Percentiles rank a stretch among this genome's conserved stretches.
phyloP scores from a whole-genome alignment of 2,888 invertebrate genomes.

The Mayetiola destructor region DNA sequence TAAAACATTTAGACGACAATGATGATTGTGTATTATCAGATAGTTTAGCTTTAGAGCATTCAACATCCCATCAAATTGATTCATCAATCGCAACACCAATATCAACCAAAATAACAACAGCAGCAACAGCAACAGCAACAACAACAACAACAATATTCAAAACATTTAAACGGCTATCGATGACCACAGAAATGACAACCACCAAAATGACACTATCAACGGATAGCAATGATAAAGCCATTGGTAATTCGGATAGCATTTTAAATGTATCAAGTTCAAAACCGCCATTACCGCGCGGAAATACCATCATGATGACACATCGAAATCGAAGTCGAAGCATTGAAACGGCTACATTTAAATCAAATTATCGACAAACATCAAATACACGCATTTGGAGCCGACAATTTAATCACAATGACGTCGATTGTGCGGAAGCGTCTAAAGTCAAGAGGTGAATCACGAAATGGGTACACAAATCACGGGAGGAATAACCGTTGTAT shows the following conservation, averaged over 20 bases:
- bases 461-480: no score
- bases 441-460: constrained; percentile 1
- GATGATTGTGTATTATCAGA: not conserved
- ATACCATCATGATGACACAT: not conserved
- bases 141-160: not conserved
- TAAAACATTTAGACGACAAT: no score
- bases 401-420: constrained; percentile 1
- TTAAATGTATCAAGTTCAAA: constrained; percentile 9
- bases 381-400: not conserved
- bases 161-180: not conserved
- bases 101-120: no score
- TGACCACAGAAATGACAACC: not conserved
- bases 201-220: no score
- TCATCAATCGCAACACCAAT: not conserved
- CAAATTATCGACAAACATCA: not conserved
- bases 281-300: constrained; percentile 12
- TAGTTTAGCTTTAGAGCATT: not conserved
- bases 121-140: not conserved
- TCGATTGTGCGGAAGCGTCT: not conserved
- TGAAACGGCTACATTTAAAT: not conserved
- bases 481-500: no score
- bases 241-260: constrained; percentile 11
- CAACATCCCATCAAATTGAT: not conserved
- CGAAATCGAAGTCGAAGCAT: constrained; percentile 2
- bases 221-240: constrained; percentile 1